Percentiles rank a stretch among this genome's conserved stretches.
These are phyloP conservation scores for Nemotelus pantherinus DNA, from an alignment of 2,888 invertebrate species.

Conservation along the genomic window DNA sequence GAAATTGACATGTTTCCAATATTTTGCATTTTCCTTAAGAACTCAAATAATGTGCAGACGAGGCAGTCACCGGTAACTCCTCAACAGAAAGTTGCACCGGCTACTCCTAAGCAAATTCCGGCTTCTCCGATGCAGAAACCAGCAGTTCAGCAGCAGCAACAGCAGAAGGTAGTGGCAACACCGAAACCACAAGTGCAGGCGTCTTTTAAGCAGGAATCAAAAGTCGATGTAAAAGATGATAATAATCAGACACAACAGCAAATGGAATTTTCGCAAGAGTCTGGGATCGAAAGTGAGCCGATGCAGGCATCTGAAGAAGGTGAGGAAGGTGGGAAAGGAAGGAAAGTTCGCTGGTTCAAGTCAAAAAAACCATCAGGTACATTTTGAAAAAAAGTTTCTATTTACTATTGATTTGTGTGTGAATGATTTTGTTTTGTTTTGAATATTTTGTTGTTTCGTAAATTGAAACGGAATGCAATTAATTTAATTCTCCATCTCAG, in stretches of 20 bases:
- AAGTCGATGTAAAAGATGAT: too few species aligned
- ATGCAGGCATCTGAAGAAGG: not conserved
- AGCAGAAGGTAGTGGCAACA: not conserved
- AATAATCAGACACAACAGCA: too few species aligned
- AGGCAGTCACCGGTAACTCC: conserved; percentile 38
- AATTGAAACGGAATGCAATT: not conserved
- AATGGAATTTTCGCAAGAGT: not conserved
- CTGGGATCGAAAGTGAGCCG: not conserved
- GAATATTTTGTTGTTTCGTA: not conserved
- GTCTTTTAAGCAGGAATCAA: too few species aligned
- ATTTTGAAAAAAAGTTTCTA: not conserved
- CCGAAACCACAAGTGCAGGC: too few species aligned
- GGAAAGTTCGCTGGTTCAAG: not conserved
- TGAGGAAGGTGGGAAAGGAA: conserved; percentile 5
- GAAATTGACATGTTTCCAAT: not conserved
- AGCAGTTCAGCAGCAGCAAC: not conserved
- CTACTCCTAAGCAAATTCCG: not conserved
- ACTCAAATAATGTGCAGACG: not conserved
- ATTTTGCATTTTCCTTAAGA: not conserved
- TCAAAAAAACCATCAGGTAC: conserved; percentile 34
- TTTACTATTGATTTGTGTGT: not conserved
- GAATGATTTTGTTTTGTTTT: not conserved
- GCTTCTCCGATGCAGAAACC: not conserved
- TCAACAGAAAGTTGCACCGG: not conserved
- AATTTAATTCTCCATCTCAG: conserved; percentile 51